These are phyloP conservation scores for Phenganax marumi DNA, from an alignment of 92 coral and sea anemone genomes.

Conservation along the genomic window DNA sequence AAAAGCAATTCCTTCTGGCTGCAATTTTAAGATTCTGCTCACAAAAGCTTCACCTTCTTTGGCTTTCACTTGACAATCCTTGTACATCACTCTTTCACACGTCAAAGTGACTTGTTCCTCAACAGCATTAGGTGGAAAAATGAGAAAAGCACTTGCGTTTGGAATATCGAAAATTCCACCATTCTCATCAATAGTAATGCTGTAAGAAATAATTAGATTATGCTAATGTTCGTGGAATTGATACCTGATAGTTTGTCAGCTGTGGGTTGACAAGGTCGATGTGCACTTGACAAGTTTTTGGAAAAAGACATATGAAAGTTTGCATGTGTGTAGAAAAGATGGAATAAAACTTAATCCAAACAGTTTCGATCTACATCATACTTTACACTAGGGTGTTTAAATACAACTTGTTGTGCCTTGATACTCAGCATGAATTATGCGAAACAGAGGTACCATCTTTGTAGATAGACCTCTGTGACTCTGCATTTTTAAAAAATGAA, in stretches of 20 bases:
- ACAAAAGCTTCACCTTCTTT: no score
- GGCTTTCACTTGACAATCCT: no score
- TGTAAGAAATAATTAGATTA: no score
- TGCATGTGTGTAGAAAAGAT: slow-evolving; percentile 1
- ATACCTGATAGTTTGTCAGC: slow-evolving; percentile 12
- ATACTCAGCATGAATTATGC: slow-evolving; percentile 13
- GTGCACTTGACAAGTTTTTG: slow-evolving; percentile 11
- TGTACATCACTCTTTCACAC: no score
- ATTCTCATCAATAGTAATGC: no score
- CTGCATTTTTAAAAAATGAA: slow-evolving; percentile 17
- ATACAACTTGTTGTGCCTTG: background rate
- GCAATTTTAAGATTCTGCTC: no score
- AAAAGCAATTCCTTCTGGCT: no score
- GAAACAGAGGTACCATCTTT: slow-evolving; percentile 7
- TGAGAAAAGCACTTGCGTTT: no score
- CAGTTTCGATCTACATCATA: slow-evolving; percentile 7
- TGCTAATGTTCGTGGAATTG: no score
- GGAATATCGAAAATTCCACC: no score
- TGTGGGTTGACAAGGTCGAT: slow-evolving; percentile 32
- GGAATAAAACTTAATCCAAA: background rate
- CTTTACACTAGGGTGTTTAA: slow-evolving; percentile 12
- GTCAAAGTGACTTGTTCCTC: no score
- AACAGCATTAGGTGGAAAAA: no score
- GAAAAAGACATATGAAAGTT: slow-evolving; percentile 28
- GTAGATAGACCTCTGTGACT: slow-evolving; percentile 38